Percentiles rank a stretch among this genome's conserved stretches.
These are phyloP conservation scores for Varanus salvator DNA, from an alignment of 2,113 vertebrate species.

Conservation along the genomic window DNA sequence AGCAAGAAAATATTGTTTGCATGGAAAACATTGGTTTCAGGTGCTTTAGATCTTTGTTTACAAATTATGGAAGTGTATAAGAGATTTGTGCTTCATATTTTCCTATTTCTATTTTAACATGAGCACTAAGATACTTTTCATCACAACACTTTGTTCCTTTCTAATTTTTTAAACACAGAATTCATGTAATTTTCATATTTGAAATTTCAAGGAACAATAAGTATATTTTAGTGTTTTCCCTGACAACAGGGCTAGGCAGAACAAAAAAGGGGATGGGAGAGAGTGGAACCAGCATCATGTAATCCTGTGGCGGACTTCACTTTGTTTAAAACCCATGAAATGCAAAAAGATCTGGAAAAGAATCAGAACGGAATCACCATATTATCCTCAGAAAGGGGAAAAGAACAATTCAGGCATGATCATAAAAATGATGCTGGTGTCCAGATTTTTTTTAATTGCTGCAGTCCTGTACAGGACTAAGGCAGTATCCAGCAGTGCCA, in stretches of 20 bases:
- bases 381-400: not conserved
- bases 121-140: not conserved
- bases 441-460: not conserved
- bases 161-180: not conserved
- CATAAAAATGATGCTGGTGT: not conserved
- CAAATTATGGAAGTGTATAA: not conserved
- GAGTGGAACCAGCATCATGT: not conserved
- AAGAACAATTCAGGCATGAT: not conserved
- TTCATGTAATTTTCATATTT: not conserved
- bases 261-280: not conserved
- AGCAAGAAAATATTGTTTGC: not conserved
- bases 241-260: not conserved
- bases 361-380: not conserved
- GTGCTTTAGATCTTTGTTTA: not conserved
- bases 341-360: not conserved
- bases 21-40: not conserved
- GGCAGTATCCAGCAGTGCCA: no score
- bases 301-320: not conserved
- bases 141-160: not conserved
- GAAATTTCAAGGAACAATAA: not conserved
- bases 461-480: not conserved
- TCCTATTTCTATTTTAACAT: not conserved
- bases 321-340: not conserved
- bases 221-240: not conserved
- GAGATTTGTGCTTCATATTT: not conserved